These are phyloP conservation scores for Euura saliciscinereae DNA, from an alignment of 1,140 invertebrate genomes.

Conservation along the genomic window DNA sequence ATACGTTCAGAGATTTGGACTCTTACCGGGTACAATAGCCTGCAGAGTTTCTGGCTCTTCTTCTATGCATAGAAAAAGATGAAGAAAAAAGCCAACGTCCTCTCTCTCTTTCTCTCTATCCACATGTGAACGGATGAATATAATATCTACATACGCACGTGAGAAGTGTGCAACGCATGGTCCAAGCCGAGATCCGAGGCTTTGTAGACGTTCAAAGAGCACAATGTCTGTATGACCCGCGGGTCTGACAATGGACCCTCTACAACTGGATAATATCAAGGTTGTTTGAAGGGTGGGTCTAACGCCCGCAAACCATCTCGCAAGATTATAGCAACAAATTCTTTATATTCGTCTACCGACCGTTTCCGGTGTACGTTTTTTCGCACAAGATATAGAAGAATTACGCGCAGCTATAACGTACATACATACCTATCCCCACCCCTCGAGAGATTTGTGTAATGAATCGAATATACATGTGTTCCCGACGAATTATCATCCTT, in stretches of 20 bases:
- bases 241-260: conserved; percentile 39
- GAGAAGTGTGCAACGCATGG: neutral
- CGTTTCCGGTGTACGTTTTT: too few relatives aligned
- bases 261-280: conserved; percentile 50
- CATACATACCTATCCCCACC: neutral
- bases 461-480: neutral
- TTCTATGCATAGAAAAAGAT: too few relatives aligned
- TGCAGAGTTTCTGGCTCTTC: neutral
- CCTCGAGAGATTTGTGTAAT: neutral
- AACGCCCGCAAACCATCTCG: neutral
- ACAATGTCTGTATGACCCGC: conserved; percentile 43
- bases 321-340: too few relatives aligned
- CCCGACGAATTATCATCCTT: neutral
- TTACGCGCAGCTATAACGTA: too few relatives aligned
- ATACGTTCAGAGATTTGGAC: too few relatives aligned
- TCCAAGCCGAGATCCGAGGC: conserved; percentile 12
- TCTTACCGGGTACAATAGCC: too few relatives aligned
- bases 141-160: neutral
- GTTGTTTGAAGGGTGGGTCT: conserved; percentile 44
- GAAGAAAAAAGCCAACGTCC: neutral
- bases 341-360: too few relatives aligned
- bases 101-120: neutral
- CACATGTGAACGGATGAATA: neutral
- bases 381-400: too few relatives aligned
- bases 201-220: conserved; percentile 45